phyloP scores from a whole-genome alignment of 2,888 invertebrate species.

The Athalia rosae region DNA sequence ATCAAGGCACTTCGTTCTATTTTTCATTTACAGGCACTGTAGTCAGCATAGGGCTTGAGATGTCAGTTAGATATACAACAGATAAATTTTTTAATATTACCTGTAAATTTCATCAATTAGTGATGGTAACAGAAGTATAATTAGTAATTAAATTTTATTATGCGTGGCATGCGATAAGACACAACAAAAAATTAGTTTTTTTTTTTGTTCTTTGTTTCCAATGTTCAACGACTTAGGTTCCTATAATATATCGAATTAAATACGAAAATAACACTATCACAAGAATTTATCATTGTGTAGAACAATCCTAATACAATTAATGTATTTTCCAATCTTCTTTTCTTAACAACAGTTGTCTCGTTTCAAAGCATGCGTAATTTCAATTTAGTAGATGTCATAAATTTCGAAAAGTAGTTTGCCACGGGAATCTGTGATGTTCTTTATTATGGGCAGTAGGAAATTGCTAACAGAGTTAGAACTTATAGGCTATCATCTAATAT shows the following conservation, averaged over 20 bases:
- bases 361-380: not conserved
- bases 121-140: not conserved
- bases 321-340: too few species aligned
- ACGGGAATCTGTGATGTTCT: not conserved
- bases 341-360: too few species aligned
- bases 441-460: not conserved
- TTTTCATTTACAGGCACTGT: constrained; percentile 13
- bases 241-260: constrained; percentile 19
- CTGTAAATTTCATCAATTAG: not conserved
- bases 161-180: too few species aligned
- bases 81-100: not conserved
- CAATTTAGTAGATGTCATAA: not conserved
- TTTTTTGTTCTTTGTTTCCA: not conserved
- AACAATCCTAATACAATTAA: not conserved
- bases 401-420: not conserved
- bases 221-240: constrained; percentile 23
- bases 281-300: too few species aligned
- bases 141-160: constrained; percentile 12
- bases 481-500: constrained; percentile 23
- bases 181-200: not conserved
- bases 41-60: not conserved
- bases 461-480: not conserved
- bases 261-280: too few species aligned
- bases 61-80: too few species aligned
- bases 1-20: constrained; percentile 58